These are phyloP conservation scores for Lingula anatina DNA, from an alignment of 2,888 invertebrate genomes.

Conservation along the genomic window DNA sequence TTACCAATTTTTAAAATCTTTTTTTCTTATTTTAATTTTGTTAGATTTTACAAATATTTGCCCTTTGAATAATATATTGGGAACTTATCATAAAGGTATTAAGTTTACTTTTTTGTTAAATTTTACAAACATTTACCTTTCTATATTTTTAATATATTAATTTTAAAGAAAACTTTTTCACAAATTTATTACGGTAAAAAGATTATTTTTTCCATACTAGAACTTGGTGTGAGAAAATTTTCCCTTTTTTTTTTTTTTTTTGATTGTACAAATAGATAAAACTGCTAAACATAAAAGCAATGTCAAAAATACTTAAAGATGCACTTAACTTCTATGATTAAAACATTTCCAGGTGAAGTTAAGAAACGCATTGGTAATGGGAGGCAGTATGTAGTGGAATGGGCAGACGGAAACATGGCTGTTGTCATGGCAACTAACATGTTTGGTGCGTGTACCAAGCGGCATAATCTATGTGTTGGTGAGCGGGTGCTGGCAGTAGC, in stretches of 20 bases:
- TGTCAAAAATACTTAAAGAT: too few species aligned
- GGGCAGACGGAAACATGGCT: conserved; percentile 30
- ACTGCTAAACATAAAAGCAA: too few species aligned
- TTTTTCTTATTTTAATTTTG: neutral
- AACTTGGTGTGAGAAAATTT: too few species aligned
- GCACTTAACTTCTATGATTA: too few species aligned
- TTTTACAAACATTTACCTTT: too few species aligned
- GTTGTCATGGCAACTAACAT: conserved; percentile 34
- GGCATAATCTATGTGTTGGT: conserved; percentile 20
- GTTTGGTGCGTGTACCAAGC: conserved; percentile 38
- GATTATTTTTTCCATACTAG: too few species aligned
- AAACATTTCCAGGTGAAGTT: conserved; percentile 26
- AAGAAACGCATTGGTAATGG: conserved; percentile 28
- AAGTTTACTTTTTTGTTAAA: neutral
- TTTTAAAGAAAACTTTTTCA: neutral
- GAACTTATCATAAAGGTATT: too few species aligned
- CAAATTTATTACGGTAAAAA: too few species aligned
- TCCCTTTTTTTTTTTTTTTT: too few species aligned
- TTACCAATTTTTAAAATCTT: neutral
- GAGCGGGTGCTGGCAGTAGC: conserved; percentile 29
- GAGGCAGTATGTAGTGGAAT: conserved; percentile 33
- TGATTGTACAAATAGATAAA: too few species aligned
- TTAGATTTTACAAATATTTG: neutral
- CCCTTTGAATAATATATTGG: too few species aligned
- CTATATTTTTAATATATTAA: neutral